phyloP scores from a whole-genome alignment of 2,888 invertebrate species.

The Leucoma salicis region DNA sequence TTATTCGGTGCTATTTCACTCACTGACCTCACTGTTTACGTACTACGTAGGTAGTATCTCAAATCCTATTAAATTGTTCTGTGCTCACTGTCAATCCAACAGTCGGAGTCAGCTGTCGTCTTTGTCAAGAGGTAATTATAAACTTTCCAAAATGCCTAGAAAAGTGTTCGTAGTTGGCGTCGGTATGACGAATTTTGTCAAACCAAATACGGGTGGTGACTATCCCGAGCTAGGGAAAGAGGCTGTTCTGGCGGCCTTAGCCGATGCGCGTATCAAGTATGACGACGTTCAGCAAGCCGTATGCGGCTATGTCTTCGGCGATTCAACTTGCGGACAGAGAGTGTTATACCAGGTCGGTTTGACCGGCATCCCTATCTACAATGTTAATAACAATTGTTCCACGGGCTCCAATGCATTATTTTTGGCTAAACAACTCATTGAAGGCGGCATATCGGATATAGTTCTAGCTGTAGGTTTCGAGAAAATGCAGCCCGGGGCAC shows the following conservation, averaged over 20 bases:
- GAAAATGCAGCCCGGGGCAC: conserved; percentile 97
- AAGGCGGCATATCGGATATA: conserved; percentile 93
- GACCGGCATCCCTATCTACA: conserved; percentile 98
- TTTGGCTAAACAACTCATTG: conserved; percentile 95
- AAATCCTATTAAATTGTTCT: conserved; percentile 30
- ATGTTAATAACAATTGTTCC: conserved; percentile 99
- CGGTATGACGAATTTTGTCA: conserved; percentile 99
- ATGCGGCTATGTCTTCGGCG: conserved; percentile 97
- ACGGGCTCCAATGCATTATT: conserved; percentile 97
- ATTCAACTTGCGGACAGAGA: conserved; percentile 97
- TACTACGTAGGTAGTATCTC: no score
- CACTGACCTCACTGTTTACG: no score
- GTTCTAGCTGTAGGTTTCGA: conserved; percentile 98
- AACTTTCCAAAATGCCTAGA: conserved; percentile 66
- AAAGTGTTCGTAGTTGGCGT: conserved; percentile 96
- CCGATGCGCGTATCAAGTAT: conserved; percentile 90
- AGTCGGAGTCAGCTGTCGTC: conserved; percentile 51
- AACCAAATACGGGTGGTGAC: conserved; percentile 94
- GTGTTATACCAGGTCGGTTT: conserved; percentile 96
- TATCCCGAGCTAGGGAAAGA: conserved; percentile 98
- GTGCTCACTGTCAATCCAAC: conserved; percentile 34
- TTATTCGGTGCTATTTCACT: no score
- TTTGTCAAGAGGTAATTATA: conserved; percentile 68
- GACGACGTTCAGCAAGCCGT: conserved; percentile 93
- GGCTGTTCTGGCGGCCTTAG: conserved; percentile 92